These are phyloP conservation scores for Pachliopta kotzebuea DNA, from an alignment of 2,888 invertebrate genomes.

Conservation along the genomic window DNA sequence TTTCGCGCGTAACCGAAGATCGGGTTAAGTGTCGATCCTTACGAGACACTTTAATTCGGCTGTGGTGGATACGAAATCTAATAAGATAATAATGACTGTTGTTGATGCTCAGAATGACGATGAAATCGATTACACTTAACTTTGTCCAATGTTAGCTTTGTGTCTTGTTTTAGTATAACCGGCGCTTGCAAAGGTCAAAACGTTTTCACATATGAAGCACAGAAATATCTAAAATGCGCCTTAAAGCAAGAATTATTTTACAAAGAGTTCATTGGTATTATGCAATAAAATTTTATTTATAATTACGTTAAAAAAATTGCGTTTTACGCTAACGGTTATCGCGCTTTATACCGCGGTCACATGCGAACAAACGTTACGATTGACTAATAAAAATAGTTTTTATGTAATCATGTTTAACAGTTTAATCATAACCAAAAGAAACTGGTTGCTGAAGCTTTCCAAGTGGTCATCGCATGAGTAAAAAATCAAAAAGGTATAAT, in stretches of 20 bases:
- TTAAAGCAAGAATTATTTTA: neutral
- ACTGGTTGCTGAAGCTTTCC: neutral
- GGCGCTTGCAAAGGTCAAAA: no score
- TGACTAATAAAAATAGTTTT: neutral
- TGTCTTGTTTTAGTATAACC: no score
- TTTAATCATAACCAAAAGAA: neutral
- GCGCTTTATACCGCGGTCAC: slow-evolving; percentile 29
- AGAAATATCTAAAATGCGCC: neutral
- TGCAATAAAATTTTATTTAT: slow-evolving; percentile 20
- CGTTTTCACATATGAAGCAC: neutral
- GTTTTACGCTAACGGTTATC: slow-evolving; percentile 35
- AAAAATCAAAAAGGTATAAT: neutral
- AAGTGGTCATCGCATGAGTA: neutral
- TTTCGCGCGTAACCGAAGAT: no score
- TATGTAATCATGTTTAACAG: slow-evolving; percentile 6
- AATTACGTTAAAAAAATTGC: slow-evolving; percentile 34
- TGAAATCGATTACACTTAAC: no score
- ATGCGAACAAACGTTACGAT: slow-evolving; percentile 27
- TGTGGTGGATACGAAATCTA: no score
- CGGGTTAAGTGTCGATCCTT: no score
- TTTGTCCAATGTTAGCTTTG: no score
- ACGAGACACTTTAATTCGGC: no score
- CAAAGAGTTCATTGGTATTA: slow-evolving; percentile 2
- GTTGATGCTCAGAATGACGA: no score
- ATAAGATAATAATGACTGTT: no score